A percentile compares a stretch with the other conserved stretches of the same genome.
Conservation (phyloP, 2,888 invertebrate genomes). For the Synanthedon andrenaeformis region DNA sequence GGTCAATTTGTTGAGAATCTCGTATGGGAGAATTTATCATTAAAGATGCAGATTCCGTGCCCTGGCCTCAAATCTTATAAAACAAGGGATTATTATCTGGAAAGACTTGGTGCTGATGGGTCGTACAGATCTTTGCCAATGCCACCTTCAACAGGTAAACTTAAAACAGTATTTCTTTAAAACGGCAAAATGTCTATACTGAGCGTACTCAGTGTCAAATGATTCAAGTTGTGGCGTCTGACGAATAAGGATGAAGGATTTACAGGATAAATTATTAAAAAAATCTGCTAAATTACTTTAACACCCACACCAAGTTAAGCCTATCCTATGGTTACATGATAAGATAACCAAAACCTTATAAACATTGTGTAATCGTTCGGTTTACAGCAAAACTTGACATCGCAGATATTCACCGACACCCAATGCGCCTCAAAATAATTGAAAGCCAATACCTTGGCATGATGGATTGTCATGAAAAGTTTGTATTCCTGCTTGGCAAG, state of each 20-base stretch:
- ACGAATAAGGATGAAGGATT: too few species aligned
- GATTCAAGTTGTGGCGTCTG: not conserved
- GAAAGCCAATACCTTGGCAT: constrained; percentile 42
- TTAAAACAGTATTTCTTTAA: not conserved
- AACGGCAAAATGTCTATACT: too few species aligned
- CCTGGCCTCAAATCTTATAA: constrained; percentile 19
- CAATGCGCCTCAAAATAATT: constrained; percentile 44
- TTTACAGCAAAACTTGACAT: constrained; percentile 31
- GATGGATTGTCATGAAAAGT: constrained; percentile 56
- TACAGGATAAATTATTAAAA: too few species aligned
- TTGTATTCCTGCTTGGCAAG: constrained; percentile 43
- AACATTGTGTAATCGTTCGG: too few species aligned
- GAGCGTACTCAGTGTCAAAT: too few species aligned
- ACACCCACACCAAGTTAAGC: too few species aligned
- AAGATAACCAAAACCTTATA: too few species aligned
- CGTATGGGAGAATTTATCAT: constrained; percentile 37
- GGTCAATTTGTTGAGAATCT: constrained; percentile 40
- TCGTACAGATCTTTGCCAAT: constrained; percentile 46
- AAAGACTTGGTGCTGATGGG: constrained; percentile 38
- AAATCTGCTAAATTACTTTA: too few species aligned
- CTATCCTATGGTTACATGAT: too few species aligned
- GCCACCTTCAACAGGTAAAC: constrained; percentile 31
- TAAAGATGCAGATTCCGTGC: constrained; percentile 54
- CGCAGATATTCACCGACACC: constrained; percentile 41
- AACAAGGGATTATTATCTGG: constrained; percentile 39